phyloP scores from a whole-genome alignment of 1,140 invertebrate genomes.

The Drosophila tani region DNA sequence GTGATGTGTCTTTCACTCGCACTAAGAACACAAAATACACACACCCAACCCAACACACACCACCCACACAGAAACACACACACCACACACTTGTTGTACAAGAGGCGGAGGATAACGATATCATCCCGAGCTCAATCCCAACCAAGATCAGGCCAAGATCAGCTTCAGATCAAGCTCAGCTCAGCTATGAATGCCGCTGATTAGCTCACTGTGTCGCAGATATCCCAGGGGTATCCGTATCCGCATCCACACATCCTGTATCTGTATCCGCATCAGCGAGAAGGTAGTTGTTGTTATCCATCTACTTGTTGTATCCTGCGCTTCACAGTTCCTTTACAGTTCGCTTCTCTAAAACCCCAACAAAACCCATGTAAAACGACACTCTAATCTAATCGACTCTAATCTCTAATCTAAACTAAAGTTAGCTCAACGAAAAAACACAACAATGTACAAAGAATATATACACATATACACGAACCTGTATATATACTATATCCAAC shows the following conservation, averaged over 20 bases:
- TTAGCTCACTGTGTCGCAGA: slow-evolving; percentile 35
- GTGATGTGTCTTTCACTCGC: slow-evolving; percentile 48
- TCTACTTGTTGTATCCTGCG: slow-evolving; percentile 44
- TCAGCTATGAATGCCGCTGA: slow-evolving; percentile 34
- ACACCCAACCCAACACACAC: slow-evolving; percentile 8
- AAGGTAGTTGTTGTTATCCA: slow-evolving; percentile 62
- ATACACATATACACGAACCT: slow-evolving; percentile 16
- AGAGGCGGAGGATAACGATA: slow-evolving; percentile 19
- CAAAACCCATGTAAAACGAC: slow-evolving; percentile 32
- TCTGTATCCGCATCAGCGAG: slow-evolving; percentile 61
- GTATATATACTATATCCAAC: slow-evolving; percentile 32
- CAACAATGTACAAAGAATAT: slow-evolving; percentile 50
- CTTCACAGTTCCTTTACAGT: slow-evolving; percentile 51
- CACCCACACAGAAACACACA: slow-evolving; percentile 30
- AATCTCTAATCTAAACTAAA: slow-evolving; percentile 66
- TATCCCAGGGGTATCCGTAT: slow-evolving; percentile 38
- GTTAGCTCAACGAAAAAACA: slow-evolving; percentile 38
- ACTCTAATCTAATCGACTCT: slow-evolving; percentile 53
- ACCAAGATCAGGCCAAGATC: slow-evolving; percentile 26
- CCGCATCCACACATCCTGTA: slow-evolving; percentile 44
- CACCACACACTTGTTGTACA: slow-evolving; percentile 28
- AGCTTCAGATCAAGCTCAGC: slow-evolving; percentile 37
- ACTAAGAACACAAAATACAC: slow-evolving; percentile 10
- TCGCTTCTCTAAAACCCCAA: slow-evolving; percentile 69
- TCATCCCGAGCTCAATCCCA: slow-evolving; percentile 17